Evolutionary conservation across 2,888 invertebrate species (phyloP).

Genomic region (Leptothorax acervorum): DNA sequence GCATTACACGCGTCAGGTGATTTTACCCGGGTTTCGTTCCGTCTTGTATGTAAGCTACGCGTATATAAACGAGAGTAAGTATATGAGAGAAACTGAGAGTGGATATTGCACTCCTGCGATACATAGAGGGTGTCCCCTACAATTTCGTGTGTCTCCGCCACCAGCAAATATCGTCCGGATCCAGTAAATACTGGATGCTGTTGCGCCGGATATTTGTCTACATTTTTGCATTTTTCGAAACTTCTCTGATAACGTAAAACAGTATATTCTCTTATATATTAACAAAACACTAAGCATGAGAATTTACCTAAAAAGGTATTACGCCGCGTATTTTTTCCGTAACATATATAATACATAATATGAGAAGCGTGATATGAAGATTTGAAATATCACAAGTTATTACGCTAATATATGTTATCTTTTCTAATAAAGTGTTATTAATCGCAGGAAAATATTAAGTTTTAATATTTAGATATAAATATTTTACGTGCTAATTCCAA

Average conservation of each 20-base stretch:
- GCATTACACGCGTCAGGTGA: conserved; percentile 83
- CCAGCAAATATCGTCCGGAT: conserved; percentile 70
- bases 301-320: background rate
- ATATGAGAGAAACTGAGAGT: conserved; percentile 64
- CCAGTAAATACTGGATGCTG: conserved; percentile 69
- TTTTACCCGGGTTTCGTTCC: conserved; percentile 78
- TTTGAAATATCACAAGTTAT: conserved; percentile 12
- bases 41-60: conserved; percentile 71
- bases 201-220: conserved; percentile 66
- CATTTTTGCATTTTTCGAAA: conserved; percentile 53
- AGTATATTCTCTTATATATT: background rate
- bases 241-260: background rate
- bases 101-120: conserved; percentile 74
- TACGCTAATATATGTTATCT: background rate
- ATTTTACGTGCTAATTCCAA: background rate
- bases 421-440: background rate
- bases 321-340: background rate
- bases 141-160: conserved; percentile 72
- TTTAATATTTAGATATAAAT: background rate
- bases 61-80: conserved; percentile 59
- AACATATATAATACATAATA: background rate
- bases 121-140: conserved; percentile 73
- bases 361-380: background rate
- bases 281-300: background rate
- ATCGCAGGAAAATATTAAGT: background rate